Evolutionary conservation across 1,140 invertebrate genomes (phyloP).

Genomic region (Diabrotica undecimpunctata): DNA sequence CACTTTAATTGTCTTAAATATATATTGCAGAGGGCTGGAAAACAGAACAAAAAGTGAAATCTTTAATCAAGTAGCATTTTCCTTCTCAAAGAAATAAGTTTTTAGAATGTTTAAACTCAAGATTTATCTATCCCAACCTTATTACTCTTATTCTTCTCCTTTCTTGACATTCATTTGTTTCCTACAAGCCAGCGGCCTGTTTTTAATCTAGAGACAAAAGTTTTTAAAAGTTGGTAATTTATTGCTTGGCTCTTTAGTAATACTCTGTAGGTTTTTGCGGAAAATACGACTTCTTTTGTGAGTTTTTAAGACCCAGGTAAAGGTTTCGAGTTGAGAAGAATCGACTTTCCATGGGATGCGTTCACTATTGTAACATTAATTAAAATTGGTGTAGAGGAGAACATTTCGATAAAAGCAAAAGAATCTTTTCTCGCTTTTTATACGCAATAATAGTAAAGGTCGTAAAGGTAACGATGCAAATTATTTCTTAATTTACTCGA

Average conservation of each 20-base stretch:
- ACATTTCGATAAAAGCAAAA: too few species aligned
- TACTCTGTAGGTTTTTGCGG: conserved; percentile 21
- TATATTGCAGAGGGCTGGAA: conserved; percentile 21
- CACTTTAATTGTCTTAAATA: conserved; percentile 23
- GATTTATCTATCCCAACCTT: conserved; percentile 44
- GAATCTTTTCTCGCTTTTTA: too few species aligned
- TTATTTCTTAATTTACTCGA: too few species aligned
- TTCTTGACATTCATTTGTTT: conserved; percentile 45
- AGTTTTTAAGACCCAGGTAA: conserved; percentile 21
- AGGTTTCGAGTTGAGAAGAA: conserved; percentile 2
- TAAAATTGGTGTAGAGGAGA: too few species aligned
- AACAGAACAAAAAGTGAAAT: conserved; percentile 32
- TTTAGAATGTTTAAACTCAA: conserved; percentile 33
- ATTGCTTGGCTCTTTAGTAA: conserved; percentile 26
- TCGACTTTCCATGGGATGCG: background rate
- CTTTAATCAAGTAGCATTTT: conserved; percentile 34
- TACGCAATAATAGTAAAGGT: too few species aligned
- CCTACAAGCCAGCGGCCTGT: conserved; percentile 44
- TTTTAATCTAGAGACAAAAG: conserved; percentile 44
- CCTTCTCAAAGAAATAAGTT: conserved; percentile 27
- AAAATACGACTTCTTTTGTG: conserved; percentile 22
- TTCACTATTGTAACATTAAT: background rate
- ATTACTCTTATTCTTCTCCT: conserved; percentile 44
- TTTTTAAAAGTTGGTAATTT: conserved; percentile 43
- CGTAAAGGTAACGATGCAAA: too few species aligned